These are phyloP conservation scores for Erebia ligea DNA, from an alignment of 2,888 invertebrate species.

Conservation along the genomic window DNA sequence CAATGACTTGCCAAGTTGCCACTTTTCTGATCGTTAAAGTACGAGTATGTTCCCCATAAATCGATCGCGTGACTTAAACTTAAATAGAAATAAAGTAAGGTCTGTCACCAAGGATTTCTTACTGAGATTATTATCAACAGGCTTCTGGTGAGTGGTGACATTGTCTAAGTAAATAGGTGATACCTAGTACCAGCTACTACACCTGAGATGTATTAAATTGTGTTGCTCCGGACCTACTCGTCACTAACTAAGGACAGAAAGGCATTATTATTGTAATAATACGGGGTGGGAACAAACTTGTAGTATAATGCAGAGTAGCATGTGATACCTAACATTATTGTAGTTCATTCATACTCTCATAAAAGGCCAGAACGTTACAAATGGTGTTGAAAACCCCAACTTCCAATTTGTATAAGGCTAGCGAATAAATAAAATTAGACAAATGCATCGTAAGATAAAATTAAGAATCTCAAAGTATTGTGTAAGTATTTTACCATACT, in stretches of 20 bases:
- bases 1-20: constrained; percentile 4
- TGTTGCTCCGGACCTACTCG: neutral
- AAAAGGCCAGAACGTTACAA: constrained; percentile 47
- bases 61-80: neutral
- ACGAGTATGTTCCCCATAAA: neutral
- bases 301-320: constrained; percentile 67
- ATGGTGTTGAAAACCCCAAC: constrained; percentile 55
- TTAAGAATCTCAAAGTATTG: constrained; percentile 77
- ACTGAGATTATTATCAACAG: neutral
- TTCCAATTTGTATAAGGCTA: constrained; percentile 72
- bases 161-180: too few species aligned
- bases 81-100: neutral
- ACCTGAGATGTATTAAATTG: neutral
- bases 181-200: too few species aligned
- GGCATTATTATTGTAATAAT: constrained; percentile 20
- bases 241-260: constrained; percentile 9
- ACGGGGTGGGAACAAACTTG: constrained; percentile 69
- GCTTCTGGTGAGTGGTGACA: neutral
- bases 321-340: constrained; percentile 77
- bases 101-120: neutral
- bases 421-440: constrained; percentile 66
- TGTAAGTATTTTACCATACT: constrained; percentile 81
- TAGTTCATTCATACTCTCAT: constrained; percentile 63
- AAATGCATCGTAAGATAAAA: constrained; percentile 79
- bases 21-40: neutral